Evolutionary conservation across 2,113 vertebrate species (phyloP).

Genomic region (Tapirus terrestris): DNA sequence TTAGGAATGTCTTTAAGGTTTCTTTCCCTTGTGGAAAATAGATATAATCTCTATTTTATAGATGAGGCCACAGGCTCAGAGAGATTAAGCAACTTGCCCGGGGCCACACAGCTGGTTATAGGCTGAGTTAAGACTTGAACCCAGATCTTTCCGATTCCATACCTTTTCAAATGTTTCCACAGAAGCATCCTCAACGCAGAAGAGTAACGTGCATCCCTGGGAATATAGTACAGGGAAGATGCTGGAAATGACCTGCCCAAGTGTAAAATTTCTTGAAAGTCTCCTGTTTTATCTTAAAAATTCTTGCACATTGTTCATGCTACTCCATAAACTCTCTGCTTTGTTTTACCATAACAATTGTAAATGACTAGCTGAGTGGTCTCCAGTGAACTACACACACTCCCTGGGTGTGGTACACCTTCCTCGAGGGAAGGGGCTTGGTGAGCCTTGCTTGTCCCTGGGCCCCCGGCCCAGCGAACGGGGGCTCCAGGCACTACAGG

Average conservation of each 20-base stretch:
- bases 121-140: neutral
- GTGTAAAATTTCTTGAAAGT: neutral
- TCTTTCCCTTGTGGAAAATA: neutral
- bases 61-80: neutral
- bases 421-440: neutral
- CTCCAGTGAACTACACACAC: neutral
- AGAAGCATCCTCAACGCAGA: too few relatives aligned
- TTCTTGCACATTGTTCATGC: neutral
- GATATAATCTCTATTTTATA: neutral
- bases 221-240: neutral
- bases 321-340: neutral
- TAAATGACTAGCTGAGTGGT: neutral
- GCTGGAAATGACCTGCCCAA: neutral
- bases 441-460: too few relatives aligned
- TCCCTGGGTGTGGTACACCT: accelerated
- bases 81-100: neutral
- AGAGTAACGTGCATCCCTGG: accelerated
- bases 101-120: neutral
- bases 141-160: neutral
- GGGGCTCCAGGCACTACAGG: neutral
- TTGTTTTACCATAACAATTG: neutral
- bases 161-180: neutral
- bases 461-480: neutral
- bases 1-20: neutral
- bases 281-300: neutral